Evolutionary conservation across 2,113 vertebrate species (phyloP).

Genomic region (Vidua chalybeata): DNA sequence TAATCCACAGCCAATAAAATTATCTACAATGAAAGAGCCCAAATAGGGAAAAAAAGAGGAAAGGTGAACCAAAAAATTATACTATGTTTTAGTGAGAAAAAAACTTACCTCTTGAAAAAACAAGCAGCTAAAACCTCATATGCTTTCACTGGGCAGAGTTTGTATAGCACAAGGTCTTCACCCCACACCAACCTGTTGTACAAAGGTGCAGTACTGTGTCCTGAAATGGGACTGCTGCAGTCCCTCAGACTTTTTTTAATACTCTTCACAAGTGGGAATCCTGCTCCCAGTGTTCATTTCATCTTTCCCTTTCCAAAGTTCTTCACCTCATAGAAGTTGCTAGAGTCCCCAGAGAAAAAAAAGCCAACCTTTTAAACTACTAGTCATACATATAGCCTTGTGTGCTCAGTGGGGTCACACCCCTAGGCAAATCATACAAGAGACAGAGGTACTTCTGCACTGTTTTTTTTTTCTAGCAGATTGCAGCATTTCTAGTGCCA

Average conservation of each 20-base stretch:
- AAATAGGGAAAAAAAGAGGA: background rate
- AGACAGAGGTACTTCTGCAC: background rate
- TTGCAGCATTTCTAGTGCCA: background rate
- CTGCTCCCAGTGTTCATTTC: background rate
- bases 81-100: background rate
- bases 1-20: constrained; percentile 38
- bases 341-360: background rate
- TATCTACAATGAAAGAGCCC: background rate
- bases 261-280: background rate
- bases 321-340: background rate
- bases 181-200: background rate
- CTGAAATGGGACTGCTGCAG: background rate
- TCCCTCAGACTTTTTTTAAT: background rate
- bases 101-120: rapidly evolving
- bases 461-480: background rate
- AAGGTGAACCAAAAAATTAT: background rate
- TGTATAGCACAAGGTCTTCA: background rate
- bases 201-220: background rate
- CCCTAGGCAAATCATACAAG: background rate
- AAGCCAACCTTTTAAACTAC: background rate
- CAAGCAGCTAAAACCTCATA: background rate
- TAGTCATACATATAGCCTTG: background rate
- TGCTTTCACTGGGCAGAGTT: background rate
- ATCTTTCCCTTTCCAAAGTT: background rate
- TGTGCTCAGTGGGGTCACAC: background rate